Conservation (phyloP, 2,888 invertebrate species). For the Dryobota labecula region DNA sequence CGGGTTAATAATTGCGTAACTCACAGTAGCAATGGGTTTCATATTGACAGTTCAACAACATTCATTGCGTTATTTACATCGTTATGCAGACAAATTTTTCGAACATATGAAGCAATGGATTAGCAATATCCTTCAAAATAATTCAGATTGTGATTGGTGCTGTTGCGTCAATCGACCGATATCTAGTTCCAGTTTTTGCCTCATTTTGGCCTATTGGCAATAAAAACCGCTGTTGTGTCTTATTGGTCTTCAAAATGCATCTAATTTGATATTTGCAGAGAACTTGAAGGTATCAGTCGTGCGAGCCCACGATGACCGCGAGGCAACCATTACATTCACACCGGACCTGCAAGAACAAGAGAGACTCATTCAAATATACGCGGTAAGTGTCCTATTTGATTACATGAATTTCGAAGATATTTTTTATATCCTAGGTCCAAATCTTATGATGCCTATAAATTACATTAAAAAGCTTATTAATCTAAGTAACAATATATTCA, state of each 20-base stretch:
- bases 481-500: not conserved
- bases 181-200: not conserved
- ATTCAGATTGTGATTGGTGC: no score
- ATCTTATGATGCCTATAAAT: not conserved
- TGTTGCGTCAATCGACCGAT: not conserved
- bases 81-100: no score
- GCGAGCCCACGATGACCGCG: constrained; percentile 80
- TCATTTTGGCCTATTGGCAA: not conserved
- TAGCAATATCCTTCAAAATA: no score
- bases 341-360: constrained; percentile 91
- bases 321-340: constrained; percentile 90
- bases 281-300: constrained; percentile 83
- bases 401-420: not conserved
- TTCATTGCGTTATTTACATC: no score
- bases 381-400: constrained; percentile 66
- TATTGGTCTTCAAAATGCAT: not conserved
- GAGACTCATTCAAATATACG: constrained; percentile 86
- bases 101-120: no score
- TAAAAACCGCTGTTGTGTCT: not conserved
- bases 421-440: not conserved
- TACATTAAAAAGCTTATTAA: not conserved
- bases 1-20: no score
- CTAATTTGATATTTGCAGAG: constrained; percentile 72
- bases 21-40: no score
- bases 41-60: no score